phyloP scores from a whole-genome alignment of 2,888 invertebrate species.

The Eupithecia vulgata region DNA sequence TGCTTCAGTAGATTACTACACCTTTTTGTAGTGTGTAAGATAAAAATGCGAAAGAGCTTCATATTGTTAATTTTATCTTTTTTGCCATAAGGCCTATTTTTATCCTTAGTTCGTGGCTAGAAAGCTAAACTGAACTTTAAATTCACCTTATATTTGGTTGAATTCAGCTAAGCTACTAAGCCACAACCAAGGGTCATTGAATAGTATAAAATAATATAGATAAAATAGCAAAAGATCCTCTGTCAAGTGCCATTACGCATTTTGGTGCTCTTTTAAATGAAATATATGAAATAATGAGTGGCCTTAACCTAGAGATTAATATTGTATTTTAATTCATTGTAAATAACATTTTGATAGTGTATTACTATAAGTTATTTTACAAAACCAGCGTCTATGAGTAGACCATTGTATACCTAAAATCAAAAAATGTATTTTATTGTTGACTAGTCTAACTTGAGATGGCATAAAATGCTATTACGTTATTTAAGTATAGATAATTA shows the following conservation, averaged over 20 bases:
- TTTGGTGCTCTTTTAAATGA: constrained; percentile 62
- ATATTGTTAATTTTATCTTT: constrained; percentile 30
- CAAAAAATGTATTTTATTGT: constrained; percentile 67
- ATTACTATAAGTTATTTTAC: constrained; percentile 55
- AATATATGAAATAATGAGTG: constrained; percentile 58
- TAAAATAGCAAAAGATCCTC: constrained; percentile 44
- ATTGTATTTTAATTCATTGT: constrained; percentile 65
- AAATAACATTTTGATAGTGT: constrained; percentile 64
- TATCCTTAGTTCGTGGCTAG: not conserved
- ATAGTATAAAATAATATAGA: constrained; percentile 12
- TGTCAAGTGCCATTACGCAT: constrained; percentile 52
- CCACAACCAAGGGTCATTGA: not conserved
- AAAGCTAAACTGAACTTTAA: not conserved
- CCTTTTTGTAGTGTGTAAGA: constrained; percentile 42
- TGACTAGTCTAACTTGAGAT: constrained; percentile 73
- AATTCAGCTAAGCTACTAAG: not conserved
- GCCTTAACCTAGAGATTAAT: constrained; percentile 67
- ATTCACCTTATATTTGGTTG: not conserved
- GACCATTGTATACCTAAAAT: constrained; percentile 59
- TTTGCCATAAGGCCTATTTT: constrained; percentile 5
- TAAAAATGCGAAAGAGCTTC: constrained; percentile 51
- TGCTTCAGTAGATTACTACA: constrained; percentile 53
- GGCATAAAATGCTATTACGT: constrained; percentile 76
- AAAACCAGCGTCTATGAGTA: constrained; percentile 57
- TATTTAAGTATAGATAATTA: constrained; percentile 49